These are phyloP conservation scores for Formica aserva DNA, from an alignment of 2,888 invertebrate species.

Conservation along the genomic window DNA sequence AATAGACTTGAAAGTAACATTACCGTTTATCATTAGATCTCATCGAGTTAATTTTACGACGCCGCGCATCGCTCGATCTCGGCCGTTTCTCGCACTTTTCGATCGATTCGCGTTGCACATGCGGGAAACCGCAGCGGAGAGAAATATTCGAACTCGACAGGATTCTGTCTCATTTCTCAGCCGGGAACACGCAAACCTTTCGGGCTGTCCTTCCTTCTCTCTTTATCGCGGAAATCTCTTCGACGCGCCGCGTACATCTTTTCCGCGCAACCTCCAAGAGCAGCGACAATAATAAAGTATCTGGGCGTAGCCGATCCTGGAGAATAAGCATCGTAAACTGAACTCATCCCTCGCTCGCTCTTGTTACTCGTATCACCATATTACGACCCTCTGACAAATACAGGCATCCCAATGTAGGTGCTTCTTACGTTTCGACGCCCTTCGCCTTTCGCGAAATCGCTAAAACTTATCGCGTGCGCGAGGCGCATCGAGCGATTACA, in stretches of 20 bases:
- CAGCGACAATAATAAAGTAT: constrained; percentile 78
- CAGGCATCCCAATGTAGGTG: not conserved
- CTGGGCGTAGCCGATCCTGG: constrained; percentile 67
- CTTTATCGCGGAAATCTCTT: constrained; percentile 57
- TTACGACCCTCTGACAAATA: constrained; percentile 62
- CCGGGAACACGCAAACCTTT: constrained; percentile 42
- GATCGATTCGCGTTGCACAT: constrained; percentile 35
- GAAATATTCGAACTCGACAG: constrained; percentile 49
- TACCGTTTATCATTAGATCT: constrained; percentile 1
- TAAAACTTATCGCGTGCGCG: constrained; percentile 4
- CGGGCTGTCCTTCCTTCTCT: constrained; percentile 38
- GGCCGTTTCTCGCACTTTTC: constrained; percentile 24
- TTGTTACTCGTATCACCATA: constrained; percentile 65
- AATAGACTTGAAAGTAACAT: not conserved
- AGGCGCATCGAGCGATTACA: not conserved
- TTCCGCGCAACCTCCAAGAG: constrained; percentile 55
- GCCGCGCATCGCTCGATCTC: constrained; percentile 22
- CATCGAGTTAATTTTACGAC: constrained; percentile 12
- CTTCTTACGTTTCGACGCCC: constrained; percentile 22
- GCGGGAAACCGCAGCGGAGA: not conserved
- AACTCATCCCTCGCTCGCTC: constrained; percentile 74
- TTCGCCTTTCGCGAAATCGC: constrained; percentile 6
- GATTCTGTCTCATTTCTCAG: constrained; percentile 48
- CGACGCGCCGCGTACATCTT: constrained; percentile 42
- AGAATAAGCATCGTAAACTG: constrained; percentile 80